These are phyloP conservation scores for Centropyge bicolor DNA, from an alignment of 2,797 vertebrate species.

Conservation along the genomic window DNA sequence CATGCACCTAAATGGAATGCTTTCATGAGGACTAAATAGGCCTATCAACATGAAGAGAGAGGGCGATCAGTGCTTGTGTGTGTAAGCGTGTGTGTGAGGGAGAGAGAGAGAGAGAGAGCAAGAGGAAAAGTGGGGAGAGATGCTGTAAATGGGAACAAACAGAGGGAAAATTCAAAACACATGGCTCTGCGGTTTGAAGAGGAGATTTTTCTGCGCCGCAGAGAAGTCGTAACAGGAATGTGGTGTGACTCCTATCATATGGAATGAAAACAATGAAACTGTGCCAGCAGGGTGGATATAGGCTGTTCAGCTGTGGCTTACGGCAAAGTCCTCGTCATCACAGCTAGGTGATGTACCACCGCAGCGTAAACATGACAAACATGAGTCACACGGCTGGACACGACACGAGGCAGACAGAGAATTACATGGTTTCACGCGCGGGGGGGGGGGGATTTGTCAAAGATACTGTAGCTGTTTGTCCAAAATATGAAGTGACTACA, in stretches of 20 bases:
- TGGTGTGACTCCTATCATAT: conserved; percentile 78
- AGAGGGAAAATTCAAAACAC: conserved; percentile 83
- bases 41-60: conserved; percentile 72
- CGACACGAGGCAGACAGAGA: conserved; percentile 46
- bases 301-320: conserved; percentile 64
- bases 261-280: conserved; percentile 82
- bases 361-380: conserved; percentile 56
- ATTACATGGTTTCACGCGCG: conserved; percentile 41
- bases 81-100: conserved; percentile 9
- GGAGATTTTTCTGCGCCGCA: conserved; percentile 77
- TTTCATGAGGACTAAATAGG: conserved; percentile 79
- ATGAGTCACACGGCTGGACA: conserved; percentile 66
- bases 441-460: conserved; percentile 37
- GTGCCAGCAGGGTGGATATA: conserved; percentile 74
- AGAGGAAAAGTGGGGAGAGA: conserved; percentile 63
- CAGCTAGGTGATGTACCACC: conserved; percentile 64
- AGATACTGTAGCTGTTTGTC: conserved; percentile 30
- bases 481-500: conserved; percentile 34
- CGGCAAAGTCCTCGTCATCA: conserved; percentile 61
- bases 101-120: conserved; percentile 33
- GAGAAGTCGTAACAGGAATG: conserved; percentile 84
- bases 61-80: conserved; percentile 33
- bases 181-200: conserved; percentile 81
- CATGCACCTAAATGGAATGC: conserved; percentile 82
- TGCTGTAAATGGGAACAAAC: conserved; percentile 84